Conservation (phyloP, 1,140 invertebrate genomes). For the Apocrypta bakeri region DNA sequence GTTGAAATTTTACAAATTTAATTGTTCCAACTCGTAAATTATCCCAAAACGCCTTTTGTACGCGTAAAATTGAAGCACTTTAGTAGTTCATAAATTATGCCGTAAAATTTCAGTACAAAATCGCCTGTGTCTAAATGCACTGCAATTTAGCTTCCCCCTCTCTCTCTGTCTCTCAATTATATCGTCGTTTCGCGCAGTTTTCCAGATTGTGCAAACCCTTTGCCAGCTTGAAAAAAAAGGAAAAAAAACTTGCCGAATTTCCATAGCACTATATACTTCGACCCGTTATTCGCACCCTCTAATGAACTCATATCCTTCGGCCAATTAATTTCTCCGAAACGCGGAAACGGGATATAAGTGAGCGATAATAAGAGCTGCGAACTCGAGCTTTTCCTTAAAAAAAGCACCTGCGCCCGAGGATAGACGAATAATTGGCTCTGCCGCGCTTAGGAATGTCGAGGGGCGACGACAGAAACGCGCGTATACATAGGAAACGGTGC, state of each 20-base stretch:
- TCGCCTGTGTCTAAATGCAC: no score
- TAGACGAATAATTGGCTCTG: slow-evolving; percentile 43
- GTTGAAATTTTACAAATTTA: neutral
- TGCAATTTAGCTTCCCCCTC: no score
- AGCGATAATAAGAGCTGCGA: neutral
- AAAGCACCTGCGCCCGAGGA: neutral
- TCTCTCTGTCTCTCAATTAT: neutral
- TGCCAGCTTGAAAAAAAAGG: no score
- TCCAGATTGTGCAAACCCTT: neutral
- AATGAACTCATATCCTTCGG: slow-evolving; percentile 27
- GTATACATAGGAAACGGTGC: neutral
- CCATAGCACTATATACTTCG: neutral
- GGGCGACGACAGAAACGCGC: slow-evolving; percentile 10
- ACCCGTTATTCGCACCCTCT: neutral
- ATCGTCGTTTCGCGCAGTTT: neutral
- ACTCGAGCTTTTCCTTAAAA: neutral
- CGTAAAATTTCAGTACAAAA: neutral
- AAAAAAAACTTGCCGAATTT: neutral
- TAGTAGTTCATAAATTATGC: neutral
- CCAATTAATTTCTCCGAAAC: slow-evolving; percentile 20
- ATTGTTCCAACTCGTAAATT: neutral
- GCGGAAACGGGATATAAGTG: neutral
- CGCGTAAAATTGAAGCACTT: neutral
- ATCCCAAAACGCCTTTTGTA: neutral
- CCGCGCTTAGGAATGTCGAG: slow-evolving; percentile 15